Evolutionary conservation across 2,888 invertebrate genomes (phyloP).

Genomic region (Cosmia trapezina): DNA sequence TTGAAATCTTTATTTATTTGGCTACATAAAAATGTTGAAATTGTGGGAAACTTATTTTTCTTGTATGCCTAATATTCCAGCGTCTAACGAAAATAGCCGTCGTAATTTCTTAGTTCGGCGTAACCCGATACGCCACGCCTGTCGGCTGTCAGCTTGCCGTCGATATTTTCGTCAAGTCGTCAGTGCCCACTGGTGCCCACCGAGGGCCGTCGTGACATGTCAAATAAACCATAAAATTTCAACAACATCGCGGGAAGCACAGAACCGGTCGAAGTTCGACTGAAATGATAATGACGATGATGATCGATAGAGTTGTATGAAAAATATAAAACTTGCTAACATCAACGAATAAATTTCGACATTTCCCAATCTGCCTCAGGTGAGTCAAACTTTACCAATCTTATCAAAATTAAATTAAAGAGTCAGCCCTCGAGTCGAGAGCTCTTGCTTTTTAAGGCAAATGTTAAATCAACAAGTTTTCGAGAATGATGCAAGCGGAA

Average conservation of each 20-base stretch:
- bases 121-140: constrained; percentile 83
- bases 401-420: constrained; percentile 80
- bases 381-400: constrained; percentile 74
- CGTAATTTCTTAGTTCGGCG: constrained; percentile 80
- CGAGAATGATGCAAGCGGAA: constrained; percentile 78
- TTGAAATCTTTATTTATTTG: constrained; percentile 34
- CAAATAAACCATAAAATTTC: constrained; percentile 81
- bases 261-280: no score
- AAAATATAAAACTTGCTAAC: constrained; percentile 43
- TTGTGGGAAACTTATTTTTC: constrained; percentile 57
- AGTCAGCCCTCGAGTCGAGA: constrained; percentile 70
- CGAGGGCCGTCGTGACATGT: constrained; percentile 74
- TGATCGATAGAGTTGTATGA: constrained; percentile 32
- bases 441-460: constrained; percentile 80
- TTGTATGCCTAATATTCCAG: constrained; percentile 70
- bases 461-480: constrained; percentile 86
- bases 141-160: constrained; percentile 80
- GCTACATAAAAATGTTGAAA: constrained; percentile 48
- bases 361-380: constrained; percentile 69
- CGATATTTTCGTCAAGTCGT: constrained; percentile 86
- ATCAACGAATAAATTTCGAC: constrained; percentile 61
- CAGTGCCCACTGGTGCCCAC: constrained; percentile 66
- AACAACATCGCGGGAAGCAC: constrained; percentile 29
- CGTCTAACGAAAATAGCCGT: constrained; percentile 76
- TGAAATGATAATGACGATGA: no score